These are phyloP conservation scores for Salminus brasiliensis DNA, from an alignment of 2,113 vertebrate genomes.

Conservation along the genomic window DNA sequence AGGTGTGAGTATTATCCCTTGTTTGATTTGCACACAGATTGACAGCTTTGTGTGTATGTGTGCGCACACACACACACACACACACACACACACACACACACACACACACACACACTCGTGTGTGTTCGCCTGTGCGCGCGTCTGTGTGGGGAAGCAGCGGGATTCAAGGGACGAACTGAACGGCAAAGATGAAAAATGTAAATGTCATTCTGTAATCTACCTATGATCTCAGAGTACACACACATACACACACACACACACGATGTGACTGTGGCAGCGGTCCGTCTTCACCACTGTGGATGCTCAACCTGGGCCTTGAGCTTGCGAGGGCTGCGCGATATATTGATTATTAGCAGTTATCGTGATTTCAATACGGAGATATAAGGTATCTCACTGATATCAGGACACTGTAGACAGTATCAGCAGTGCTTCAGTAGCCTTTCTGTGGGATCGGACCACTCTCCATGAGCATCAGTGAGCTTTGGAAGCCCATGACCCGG, in stretches of 20 bases:
- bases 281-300: conserved; percentile 10
- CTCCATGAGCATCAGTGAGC: no score
- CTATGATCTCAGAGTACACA: conserved; percentile 38
- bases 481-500: no score
- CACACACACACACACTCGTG: no score
- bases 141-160: conserved; percentile 21
- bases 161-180: conserved; percentile 44
- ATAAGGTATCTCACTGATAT: no score
- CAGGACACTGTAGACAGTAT: no score
- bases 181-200: conserved; percentile 51
- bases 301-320: not conserved
- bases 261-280: not conserved
- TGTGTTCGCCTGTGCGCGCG: conserved; percentile 17
- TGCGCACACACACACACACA: no score
- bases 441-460: no score
- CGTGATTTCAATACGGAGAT: no score
- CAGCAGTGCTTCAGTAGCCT: no score
- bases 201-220: conserved; percentile 49
- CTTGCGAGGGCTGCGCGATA: not conserved
- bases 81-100: no score
- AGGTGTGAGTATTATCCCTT: conserved; percentile 52
- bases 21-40: conserved; percentile 60
- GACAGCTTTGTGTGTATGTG: conserved; percentile 33
- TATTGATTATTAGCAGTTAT: not conserved
- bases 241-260: conserved; percentile 18